Evolutionary conservation across 92 coral and sea anemone genomes (phyloP).

Genomic region (Montipora capitata): DNA sequence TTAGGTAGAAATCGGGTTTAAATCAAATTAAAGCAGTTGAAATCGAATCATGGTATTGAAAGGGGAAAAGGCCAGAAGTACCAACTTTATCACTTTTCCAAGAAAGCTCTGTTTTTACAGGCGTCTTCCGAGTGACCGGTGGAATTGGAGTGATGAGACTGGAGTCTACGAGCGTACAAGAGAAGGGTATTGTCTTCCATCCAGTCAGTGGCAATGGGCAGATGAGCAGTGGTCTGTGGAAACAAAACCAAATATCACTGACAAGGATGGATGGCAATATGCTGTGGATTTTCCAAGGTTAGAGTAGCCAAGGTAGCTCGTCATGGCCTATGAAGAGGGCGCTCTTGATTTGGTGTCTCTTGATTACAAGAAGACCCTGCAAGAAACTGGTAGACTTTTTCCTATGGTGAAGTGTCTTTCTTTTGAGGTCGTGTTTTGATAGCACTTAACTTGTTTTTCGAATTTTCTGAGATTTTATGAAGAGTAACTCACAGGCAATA

Average conservation of each 20-base stretch:
- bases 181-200: slow-evolving; percentile 91
- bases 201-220: slow-evolving; percentile 97
- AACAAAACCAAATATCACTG: slow-evolving; percentile 86
- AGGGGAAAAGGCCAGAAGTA: neutral
- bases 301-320: neutral
- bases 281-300: slow-evolving; percentile 99
- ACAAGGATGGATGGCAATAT: slow-evolving; percentile 97
- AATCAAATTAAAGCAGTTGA: too few species aligned
- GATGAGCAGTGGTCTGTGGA: slow-evolving; percentile 94
- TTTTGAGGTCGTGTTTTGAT: too few species aligned
- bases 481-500: too few species aligned
- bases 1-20: too few species aligned
- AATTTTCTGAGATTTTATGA: too few species aligned
- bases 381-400: too few species aligned
- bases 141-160: slow-evolving; percentile 96
- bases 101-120: slow-evolving; percentile 30
- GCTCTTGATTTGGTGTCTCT: too few species aligned
- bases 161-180: slow-evolving; percentile 93
- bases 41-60: neutral
- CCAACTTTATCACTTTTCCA: neutral
- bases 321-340: too few species aligned
- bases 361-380: too few species aligned
- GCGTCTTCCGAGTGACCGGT: slow-evolving; percentile 95
- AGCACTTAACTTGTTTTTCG: too few species aligned
- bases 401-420: too few species aligned